Percentiles rank a stretch among this genome's conserved stretches.
These are phyloP conservation scores for Nymphalis urticae DNA, from an alignment of 2,888 invertebrate species.

Conservation along the genomic window DNA sequence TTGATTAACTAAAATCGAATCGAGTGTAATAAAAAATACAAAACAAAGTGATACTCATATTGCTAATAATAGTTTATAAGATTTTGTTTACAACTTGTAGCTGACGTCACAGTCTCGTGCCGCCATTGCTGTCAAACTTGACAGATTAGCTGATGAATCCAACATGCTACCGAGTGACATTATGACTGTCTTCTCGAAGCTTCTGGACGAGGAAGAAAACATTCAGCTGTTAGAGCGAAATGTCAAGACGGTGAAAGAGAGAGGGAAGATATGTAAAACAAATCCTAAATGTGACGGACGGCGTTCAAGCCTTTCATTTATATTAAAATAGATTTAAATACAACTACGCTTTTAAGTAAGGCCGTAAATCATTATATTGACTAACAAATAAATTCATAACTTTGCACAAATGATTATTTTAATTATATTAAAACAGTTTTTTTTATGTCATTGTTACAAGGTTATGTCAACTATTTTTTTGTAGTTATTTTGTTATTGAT, in stretches of 20 bases:
- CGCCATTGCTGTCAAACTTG: conserved; percentile 61
- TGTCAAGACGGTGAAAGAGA: conserved; percentile 20
- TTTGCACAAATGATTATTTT: background rate
- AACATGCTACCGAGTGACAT: conserved; percentile 45
- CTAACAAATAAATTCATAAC: background rate
- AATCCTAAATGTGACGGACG: conserved; percentile 46
- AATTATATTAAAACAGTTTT: no score
- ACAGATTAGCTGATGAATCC: conserved; percentile 46
- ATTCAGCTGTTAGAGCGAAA: conserved; percentile 48
- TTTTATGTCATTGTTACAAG: no score
- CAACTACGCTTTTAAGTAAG: background rate
- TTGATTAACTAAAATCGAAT: no score
- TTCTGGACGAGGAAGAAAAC: conserved; percentile 58
- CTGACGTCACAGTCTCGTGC: conserved; percentile 62
- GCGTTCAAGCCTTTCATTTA: conserved; percentile 57
- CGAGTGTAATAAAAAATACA: no score
- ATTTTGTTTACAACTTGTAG: conserved; percentile 42
- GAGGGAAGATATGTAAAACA: conserved; percentile 41
- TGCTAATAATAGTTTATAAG: no score
- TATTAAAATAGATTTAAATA: conserved; percentile 34
- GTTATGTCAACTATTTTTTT: no score
- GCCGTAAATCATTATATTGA: background rate
- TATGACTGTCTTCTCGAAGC: conserved; percentile 46
- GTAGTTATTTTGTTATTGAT: no score
- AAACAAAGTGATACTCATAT: no score